Evolutionary conservation across 2,797 vertebrate species (phyloP).

Genomic region (Alca torda): DNA sequence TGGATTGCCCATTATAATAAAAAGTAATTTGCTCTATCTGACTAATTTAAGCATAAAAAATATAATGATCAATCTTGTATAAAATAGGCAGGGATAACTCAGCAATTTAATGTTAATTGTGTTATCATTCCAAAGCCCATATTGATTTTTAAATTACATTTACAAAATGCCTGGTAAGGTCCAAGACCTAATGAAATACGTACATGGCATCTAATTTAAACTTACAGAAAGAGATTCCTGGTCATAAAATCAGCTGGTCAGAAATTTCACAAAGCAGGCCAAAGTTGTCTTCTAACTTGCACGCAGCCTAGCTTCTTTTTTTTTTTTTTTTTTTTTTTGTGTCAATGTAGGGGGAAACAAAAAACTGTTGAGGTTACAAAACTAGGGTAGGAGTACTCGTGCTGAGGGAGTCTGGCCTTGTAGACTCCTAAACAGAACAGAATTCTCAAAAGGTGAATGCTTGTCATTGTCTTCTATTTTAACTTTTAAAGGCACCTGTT

Average conservation of each 20-base stretch:
- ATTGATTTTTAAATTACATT: constrained; percentile 57
- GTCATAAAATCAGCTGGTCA: background rate
- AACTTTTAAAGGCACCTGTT: background rate
- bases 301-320: fast-evolving
- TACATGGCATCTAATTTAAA: background rate
- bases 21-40: constrained; percentile 44
- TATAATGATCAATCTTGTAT: constrained; percentile 48
- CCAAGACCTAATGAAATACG: background rate
- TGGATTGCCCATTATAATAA: background rate
- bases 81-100: constrained; percentile 43
- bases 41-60: constrained; percentile 61
- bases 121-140: constrained; percentile 32
- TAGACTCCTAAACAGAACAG: background rate
- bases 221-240: background rate
- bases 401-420: background rate
- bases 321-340: no score
- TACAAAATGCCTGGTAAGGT: background rate
- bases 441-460: background rate
- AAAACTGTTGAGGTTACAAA: background rate
- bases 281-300: background rate
- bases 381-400: background rate
- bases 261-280: background rate
- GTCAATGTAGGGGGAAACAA: fast-evolving
- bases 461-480: background rate
- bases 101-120: constrained; percentile 37